Base-by-base conservation (phyloP, 2,113 vertebrate species). In the Electrona antarctica region DNA sequence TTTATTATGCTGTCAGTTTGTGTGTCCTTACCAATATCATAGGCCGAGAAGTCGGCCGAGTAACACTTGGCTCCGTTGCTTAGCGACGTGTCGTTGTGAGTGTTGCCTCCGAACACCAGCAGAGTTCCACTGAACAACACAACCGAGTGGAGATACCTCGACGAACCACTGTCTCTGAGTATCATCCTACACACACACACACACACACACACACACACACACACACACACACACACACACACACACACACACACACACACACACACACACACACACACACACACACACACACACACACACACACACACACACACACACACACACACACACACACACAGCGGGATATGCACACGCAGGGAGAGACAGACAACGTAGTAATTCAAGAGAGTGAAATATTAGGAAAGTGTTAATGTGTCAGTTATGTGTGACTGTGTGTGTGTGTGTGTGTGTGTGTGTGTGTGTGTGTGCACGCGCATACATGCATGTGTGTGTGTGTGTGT, bases 51-150 rank as follows among this genome's bases (percentile, higher is more conserved):
- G 81, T 98, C 97, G 0, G 95, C 93, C 15, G 96, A 98, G 46
- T 97, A 98, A 85, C 96, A 97, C 71, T 97, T 98, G 2, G 96
- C 96, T 0, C 97, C 95, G 0, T 96, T 94, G 92, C 97, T 98
- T 83, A 97, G 95, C 5, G 96, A 96, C 0, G 96, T 98, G 91
- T 98, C 96, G 0, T 98, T 98, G 93, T 98, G 96, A 0, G 96
- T 97, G 89, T 98, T 97, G 8, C 97, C 97, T 1, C 96, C 96
- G 9, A 97, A 97, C 50, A 97, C 94, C 90, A 98, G 90, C 91
- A 97, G 90, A 2, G 94, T 93, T 21, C 96, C 95, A 2, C 94
- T 95, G 81, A 94, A 60, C 28, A 97, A 93, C 87, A 94, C 95
- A 6, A 94, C 94, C 0, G 95, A 92, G 89, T 98, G 96, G 91